Percentiles rank a stretch among this genome's conserved stretches.
These are phyloP conservation scores for Chrysaora quinquecirrha DNA, from an alignment of 30 jellyfish, hydroid and myxozoan species.

Conservation along the genomic window DNA sequence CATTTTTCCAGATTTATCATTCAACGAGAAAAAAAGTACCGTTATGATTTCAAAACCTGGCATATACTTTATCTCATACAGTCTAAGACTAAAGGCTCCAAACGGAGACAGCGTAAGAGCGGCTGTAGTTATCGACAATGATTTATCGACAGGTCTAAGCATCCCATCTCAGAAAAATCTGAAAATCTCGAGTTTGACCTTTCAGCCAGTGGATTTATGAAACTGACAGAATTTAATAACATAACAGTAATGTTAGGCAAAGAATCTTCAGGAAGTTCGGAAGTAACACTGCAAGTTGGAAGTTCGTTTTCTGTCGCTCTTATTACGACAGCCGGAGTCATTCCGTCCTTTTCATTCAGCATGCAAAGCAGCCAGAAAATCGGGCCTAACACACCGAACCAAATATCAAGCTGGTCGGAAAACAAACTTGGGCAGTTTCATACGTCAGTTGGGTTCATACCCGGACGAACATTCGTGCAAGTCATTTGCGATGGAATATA, in stretches of 20 bases:
- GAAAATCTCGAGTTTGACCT: slow-evolving; percentile 18
- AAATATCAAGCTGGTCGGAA: slow-evolving; percentile 30
- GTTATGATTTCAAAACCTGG: slow-evolving; percentile 33
- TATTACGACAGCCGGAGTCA: slow-evolving; percentile 57
- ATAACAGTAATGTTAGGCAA: slow-evolving; percentile 20
- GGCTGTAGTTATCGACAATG: slow-evolving; percentile 40
- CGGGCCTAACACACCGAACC: neutral
- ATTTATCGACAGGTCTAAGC: slow-evolving; percentile 20
- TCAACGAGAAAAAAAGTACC: neutral
- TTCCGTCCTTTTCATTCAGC: slow-evolving; percentile 56
- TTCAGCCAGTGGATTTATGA: slow-evolving; percentile 41
- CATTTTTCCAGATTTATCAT: slow-evolving; percentile 39
- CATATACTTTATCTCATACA: slow-evolving; percentile 41
- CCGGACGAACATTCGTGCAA: slow-evolving; percentile 48
- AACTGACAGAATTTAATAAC: slow-evolving; percentile 45
- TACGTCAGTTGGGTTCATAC: slow-evolving; percentile 46
- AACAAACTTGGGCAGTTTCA: slow-evolving; percentile 50
- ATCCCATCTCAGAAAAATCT: slow-evolving; percentile 12
- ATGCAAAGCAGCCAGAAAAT: neutral
- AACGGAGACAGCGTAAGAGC: neutral
- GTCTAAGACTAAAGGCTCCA: slow-evolving; percentile 17
- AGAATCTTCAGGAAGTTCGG: neutral
- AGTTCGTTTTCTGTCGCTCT: slow-evolving; percentile 55
- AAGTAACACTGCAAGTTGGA: slow-evolving; percentile 9
- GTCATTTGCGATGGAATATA: slow-evolving; percentile 67